phyloP scores from a whole-genome alignment of 2,113 vertebrate species.

The Gymnogyps californianus region DNA sequence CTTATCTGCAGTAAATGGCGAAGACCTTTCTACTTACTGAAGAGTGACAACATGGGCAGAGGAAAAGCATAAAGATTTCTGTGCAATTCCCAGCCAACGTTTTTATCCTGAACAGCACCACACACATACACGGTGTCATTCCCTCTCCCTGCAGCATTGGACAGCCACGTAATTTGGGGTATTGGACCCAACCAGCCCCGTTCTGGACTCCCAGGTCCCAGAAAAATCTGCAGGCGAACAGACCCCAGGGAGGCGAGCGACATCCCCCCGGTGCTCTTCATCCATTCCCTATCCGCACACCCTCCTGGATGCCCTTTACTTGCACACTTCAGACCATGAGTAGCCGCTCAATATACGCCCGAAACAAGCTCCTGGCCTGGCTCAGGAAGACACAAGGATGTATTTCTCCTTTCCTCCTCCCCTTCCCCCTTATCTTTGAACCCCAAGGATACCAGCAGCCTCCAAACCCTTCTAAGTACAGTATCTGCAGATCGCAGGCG shows the following conservation, averaged over 20 bases:
- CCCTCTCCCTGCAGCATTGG: neutral
- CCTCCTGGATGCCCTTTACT: neutral
- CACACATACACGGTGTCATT: rapidly evolving
- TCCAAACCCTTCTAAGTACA: neutral
- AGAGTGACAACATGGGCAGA: neutral
- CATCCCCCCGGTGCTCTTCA: neutral
- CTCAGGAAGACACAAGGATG: neutral
- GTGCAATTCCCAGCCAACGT: neutral
- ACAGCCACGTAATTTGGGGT: rapidly evolving
- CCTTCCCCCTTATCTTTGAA: neutral
- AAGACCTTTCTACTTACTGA: neutral
- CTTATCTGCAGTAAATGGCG: neutral
- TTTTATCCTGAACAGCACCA: neutral
- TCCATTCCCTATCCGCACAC: neutral
- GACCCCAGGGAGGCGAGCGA: neutral
- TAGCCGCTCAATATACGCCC: neutral
- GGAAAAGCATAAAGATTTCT: neutral
- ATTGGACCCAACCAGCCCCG: rapidly evolving
- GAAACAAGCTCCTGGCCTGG: neutral
- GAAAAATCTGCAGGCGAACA: neutral
- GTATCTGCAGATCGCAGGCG: neutral
- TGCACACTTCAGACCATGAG: neutral
- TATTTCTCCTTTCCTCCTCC: neutral
- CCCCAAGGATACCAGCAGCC: neutral
- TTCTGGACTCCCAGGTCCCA: neutral